Base-by-base conservation (phyloP, 1,140 invertebrate species). In the Colletes gigas region DNA sequence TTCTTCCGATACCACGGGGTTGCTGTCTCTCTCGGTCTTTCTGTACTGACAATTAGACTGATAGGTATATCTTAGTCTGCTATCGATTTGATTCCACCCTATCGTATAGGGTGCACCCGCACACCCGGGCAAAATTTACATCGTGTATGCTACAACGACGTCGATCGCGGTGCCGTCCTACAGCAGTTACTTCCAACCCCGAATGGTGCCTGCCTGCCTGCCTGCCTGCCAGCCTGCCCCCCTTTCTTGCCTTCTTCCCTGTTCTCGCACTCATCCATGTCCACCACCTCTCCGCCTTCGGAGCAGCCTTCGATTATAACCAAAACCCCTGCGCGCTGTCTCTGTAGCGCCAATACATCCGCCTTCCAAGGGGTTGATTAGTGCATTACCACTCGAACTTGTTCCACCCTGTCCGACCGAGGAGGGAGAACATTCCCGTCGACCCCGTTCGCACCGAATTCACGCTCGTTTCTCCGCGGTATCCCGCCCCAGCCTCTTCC, bases 61-160 rank as follows among this genome's bases (percentile, higher is more conserved):
- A 93, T 93, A 92, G 92, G 90, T 92, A 93, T 93, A 93, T 91
- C 92, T 92, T 93, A 92, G 91, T 93, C 91, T 91, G 91, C 92
- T 93, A 93, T 93, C 92, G 93, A 93, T 93, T 93, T 92, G 92
- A 93, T 93, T 92, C 92, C 90, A 90, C 90, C 90, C 92, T 90
- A 89, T 89, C 91, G 90, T 90, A 87, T 89, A 89, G 90, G 89
- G 88, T 90, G 88, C 88, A 90, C 91, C 89, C 89, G 86, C 89
- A 84, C 90, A 89, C 83, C 74, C 85, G 88, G 88, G 89, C 87
- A 84, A 92, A 93, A 93, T 93, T 92, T 92, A 92, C 91, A 92
- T 91, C 90, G 89, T 90, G 85, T 90, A 90, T 91, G 90, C 89
- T 90, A 92, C 91, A 91, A 90, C 90, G 87, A 89, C 89, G 90